A percentile compares a stretch with the other conserved stretches of the same genome.
Conservation (phyloP, 2,888 invertebrate species). For the Lithophane ornitopus region DNA sequence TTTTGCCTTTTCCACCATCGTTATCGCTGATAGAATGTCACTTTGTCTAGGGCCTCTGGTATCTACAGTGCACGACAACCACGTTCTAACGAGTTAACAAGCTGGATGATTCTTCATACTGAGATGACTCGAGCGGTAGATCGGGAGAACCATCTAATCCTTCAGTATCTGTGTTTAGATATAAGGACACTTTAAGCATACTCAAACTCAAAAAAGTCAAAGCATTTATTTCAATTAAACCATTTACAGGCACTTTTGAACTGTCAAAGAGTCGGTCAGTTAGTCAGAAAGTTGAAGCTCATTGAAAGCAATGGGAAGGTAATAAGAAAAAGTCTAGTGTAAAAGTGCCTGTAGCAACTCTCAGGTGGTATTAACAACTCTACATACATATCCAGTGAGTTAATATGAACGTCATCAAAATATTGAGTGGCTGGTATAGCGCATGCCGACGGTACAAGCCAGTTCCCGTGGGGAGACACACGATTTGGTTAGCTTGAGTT, state of each 20-base stretch:
- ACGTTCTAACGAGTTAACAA: conserved; percentile 1
- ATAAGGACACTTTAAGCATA: neutral
- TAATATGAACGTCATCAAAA: conserved; percentile 65
- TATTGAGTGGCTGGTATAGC: conserved; percentile 65
- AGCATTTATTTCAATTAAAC: no score
- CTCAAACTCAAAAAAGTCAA: no score
- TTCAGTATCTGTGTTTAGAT: no score
- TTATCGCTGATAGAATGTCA: no score
- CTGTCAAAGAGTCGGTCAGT: no score
- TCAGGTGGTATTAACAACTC: conserved; percentile 37
- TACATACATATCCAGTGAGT: conserved; percentile 41
- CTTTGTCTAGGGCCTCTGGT: no score
- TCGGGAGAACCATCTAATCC: neutral
- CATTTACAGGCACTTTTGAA: no score
- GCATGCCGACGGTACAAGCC: conserved; percentile 50
- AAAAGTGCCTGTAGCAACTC: neutral
- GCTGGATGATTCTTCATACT: neutral
- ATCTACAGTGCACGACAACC: neutral
- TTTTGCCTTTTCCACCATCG: no score
- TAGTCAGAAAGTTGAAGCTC: no score
- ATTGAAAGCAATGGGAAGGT: neutral
- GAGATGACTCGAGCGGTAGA: neutral
- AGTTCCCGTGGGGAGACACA: conserved; percentile 28
- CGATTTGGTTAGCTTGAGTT: conserved; percentile 11
- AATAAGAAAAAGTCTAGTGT: neutral